Evolutionary conservation across 1,140 invertebrate genomes (phyloP), one percentile per base, ranked within the genome.

Genomic region (Chironomus striatipennis): DNA sequence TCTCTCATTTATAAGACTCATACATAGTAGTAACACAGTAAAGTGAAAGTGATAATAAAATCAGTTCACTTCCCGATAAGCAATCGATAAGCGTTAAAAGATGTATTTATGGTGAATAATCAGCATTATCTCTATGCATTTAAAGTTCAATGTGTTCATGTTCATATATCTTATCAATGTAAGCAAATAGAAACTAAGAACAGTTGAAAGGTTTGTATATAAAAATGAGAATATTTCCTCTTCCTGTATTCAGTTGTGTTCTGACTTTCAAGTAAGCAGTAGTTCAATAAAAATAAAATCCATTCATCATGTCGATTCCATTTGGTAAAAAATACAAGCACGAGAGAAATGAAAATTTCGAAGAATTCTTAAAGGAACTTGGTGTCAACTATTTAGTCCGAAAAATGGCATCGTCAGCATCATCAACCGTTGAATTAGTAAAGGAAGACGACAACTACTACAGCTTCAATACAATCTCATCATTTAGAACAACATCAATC

Each of bases 401-500:
- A 43, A 93, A 93, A 83, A 87, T 93, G 75, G 93, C 89, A 24
- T 88, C 87, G 75, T 83, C 86, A 0, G 86, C 91, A 0, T 90
- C 88, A 8, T 92, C 91, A 3, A 87, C 88, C 0, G 86, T 93
- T 73, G 89, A 93, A 75, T 86, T 94, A 34, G 65, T 70, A 2
- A 87, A 85, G 10, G 78, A 84, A 76, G 85, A 88, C 73, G 87
- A 88, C 4, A 89, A 88, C 73, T 34, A 65, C 1, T 94, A 88
- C 84, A 88, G 85, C 1, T 81, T 95, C 64, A 90, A 90, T 76
- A 93, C 93, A 0, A 85, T 86, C 2, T 93, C 93, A 74, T 90
- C 92, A 43, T 93, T 96, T 83, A 95, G 94, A 82, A 93, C 87
- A 78, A 88, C 88, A 0, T 88, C 90, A 77, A 87, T 92, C 75